These are phyloP conservation scores for Ophion costatus DNA, from an alignment of 2,888 invertebrate species.

Conservation along the genomic window DNA sequence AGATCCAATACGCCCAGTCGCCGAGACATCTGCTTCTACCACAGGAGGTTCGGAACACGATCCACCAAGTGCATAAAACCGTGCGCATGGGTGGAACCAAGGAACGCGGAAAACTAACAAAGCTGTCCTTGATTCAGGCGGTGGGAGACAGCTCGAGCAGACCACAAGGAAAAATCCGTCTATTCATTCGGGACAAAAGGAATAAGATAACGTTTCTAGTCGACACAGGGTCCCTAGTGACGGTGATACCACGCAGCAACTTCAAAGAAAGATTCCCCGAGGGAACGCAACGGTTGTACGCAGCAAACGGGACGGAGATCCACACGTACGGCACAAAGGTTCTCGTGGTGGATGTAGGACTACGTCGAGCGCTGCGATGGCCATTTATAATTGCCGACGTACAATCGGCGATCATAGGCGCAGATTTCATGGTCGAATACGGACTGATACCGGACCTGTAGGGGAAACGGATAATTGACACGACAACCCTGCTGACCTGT, in stretches of 20 bases:
- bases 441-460: conserved; percentile 14
- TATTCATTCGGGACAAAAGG: neutral
- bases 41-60: neutral
- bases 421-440: conserved; percentile 11
- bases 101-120: too few species aligned
- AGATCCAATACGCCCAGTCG: neutral
- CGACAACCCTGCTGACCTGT: neutral
- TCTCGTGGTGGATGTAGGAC: neutral
- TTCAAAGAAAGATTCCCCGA: too few species aligned
- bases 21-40: neutral
- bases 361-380: conserved; percentile 16
- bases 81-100: too few species aligned
- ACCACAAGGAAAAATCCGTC: neutral
- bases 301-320: conserved; percentile 27
- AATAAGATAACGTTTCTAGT: too few species aligned
- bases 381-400: conserved; percentile 37
- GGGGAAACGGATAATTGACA: conserved; percentile 3
- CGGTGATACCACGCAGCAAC: too few species aligned
- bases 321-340: conserved; percentile 3
- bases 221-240: too few species aligned
- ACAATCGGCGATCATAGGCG: conserved; percentile 22
- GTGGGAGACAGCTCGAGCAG: too few species aligned
- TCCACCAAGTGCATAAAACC: neutral
- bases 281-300: too few species aligned
- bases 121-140: neutral